Base-by-base conservation (phyloP, 1,140 invertebrate species). In the Tachypleus tridentatus region DNA sequence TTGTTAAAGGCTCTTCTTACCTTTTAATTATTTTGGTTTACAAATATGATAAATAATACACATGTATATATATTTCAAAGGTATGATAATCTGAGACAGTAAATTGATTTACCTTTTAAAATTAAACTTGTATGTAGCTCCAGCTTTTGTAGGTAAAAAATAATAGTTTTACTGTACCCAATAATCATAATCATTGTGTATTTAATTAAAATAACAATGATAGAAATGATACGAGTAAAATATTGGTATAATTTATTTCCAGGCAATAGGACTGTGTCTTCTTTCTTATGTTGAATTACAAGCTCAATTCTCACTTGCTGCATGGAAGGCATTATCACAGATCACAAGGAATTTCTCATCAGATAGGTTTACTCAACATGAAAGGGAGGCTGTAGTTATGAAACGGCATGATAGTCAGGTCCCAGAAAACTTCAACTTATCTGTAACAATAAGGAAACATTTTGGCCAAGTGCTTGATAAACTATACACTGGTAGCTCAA, bases 211-310 rank as follows among this genome's bases (percentile, higher is more conserved):
- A 8, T 54, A 8, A n/a, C 2, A 9, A 9, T 54, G 8, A 54
- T 58, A 29, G 29, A 29, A 29, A 29, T 29, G 29, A 29, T n/a
- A n/a, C 47, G 9, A 9, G 6, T 58, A n/a, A n/a, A 6, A 29
- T 9, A 29, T 47, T 48, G 29, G 9, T 59, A 11, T 59, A 10
- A 59, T 59, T 9, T 48, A 58, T 50, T 57, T 68, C 51, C 54
- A 70, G 64, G 69, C 62, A 49, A 66, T 70, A 51, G 67, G 66
- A 8, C 60, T 64, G 6, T 70, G 69, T 29, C 60, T 70, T 8
- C 66, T 60, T 57, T 67, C 69, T 52, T 70, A 69, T 47, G 65
- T 70, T 49, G 69, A 70, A 52, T 60, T 70, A 6, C 69, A 70
- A 64, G 67, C 69, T 51, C 69, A 70, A 52, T 70, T 70, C 63